These are phyloP conservation scores for Gulo gulo DNA, from an alignment of 2,113 vertebrate species.

Conservation along the genomic window DNA sequence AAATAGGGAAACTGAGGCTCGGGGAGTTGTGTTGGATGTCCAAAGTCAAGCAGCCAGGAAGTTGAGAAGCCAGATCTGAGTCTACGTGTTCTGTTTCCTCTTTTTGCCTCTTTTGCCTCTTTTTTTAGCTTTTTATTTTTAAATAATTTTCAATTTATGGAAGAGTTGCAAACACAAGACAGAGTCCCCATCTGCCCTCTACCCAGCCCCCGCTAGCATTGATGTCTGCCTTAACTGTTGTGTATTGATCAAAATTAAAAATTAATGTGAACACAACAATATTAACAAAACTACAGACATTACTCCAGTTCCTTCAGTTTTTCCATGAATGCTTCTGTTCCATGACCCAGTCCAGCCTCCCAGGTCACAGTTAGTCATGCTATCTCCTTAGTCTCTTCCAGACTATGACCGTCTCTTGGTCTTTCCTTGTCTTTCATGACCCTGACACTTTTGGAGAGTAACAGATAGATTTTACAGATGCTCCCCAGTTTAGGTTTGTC, in stretches of 20 bases:
- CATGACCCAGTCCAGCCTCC: neutral
- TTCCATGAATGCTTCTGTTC: neutral
- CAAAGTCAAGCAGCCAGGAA: neutral
- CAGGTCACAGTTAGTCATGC: rapidly evolving
- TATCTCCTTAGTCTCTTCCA: neutral
- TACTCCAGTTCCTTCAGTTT: neutral
- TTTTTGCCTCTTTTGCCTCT: neutral
- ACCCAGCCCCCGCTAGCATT: neutral
- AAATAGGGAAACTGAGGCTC: neutral
- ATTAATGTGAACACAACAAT: neutral
- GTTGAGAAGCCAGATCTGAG: neutral
- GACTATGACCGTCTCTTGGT: neutral
- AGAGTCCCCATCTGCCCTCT: neutral
- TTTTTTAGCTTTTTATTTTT: neutral
- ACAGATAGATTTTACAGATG: neutral
- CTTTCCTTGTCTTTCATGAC: neutral
- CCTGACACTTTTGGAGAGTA: neutral
- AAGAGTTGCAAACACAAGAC: neutral
- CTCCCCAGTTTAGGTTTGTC: neutral
- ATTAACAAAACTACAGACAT: neutral
- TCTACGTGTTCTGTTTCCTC: neutral
- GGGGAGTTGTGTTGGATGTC: neutral
- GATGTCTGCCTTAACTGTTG: neutral
- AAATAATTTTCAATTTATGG: neutral
- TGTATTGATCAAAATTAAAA: neutral